Evolutionary conservation across 2,113 vertebrate species (phyloP), one percentile per base, ranked within the genome.

Genomic region (Sprattus sprattus): DNA sequence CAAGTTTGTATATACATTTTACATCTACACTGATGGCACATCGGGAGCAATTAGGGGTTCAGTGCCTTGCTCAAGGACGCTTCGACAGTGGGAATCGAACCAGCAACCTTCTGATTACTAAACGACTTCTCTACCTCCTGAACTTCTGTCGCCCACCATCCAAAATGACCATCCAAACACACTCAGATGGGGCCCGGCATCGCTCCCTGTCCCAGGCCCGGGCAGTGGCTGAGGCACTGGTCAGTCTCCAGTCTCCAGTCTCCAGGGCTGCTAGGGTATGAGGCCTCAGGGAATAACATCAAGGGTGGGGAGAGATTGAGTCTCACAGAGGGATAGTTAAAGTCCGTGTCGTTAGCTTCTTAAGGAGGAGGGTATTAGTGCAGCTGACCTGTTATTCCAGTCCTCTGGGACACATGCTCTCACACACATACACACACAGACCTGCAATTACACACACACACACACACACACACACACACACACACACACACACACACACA

Each of bases 291-390:
- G 84, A 89, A 57, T 28, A 32, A 13, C n/a, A 71, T 71, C 75
- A 25, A 80, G 85, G 82, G 75, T 87, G 86, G 45, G 84, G 81
- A 71, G 32, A 88, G 81, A 86, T 85, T 89, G 86, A 88, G 86
- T 88, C 83, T 86, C 88, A 86, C 88, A 85, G 32, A 80, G 85
- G 88, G 86, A 86, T 32, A 81, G 81, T 88, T 85, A 67, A 81
- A 67, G 82, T 50, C 57, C 39, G n/a, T 83, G 86, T 84, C 45
- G 84, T 85, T 87, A 83, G 84, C 87, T 81, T 86, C 85, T 82
- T 71, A 49, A 81, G 78, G 84, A 82, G 28, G 57, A 8, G 57
- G 32, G 8, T 75, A 47, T 10, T 20, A 81, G 50, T 54, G 15
- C 45, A 28, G 13, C 52, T 32, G 64, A 49, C 45, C 82, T 10